Percentiles rank a stretch among this genome's conserved stretches.
Conservation (phyloP, 2,888 invertebrate species). For the Nomada ruficornis region DNA sequence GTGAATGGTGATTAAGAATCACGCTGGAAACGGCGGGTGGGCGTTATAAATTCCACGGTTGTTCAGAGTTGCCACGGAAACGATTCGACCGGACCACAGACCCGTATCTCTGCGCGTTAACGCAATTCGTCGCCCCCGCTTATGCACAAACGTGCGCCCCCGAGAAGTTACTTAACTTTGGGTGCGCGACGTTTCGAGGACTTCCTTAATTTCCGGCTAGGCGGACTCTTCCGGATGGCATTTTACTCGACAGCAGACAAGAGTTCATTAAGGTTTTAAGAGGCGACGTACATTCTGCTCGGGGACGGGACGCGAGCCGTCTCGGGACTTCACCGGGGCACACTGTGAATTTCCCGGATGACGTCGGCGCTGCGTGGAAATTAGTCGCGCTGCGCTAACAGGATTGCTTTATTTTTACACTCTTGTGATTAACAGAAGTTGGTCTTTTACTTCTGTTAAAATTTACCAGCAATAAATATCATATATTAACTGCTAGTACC, state of each 20-base stretch:
- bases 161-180: conserved; percentile 70
- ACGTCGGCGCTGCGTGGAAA: conserved; percentile 18
- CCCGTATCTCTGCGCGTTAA: conserved; percentile 28
- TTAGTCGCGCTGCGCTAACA: neutral
- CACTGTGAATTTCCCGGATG: conserved; percentile 22
- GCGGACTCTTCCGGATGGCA: conserved; percentile 67
- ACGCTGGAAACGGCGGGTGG: no score
- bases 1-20: conserved; percentile 25
- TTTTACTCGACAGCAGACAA: conserved; percentile 73
- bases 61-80: conserved; percentile 29
- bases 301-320: conserved; percentile 35
- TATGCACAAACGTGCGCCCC: conserved; percentile 39
- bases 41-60: conserved; percentile 25
- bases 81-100: conserved; percentile 33
- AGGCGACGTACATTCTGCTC: conserved; percentile 52
- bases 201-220: conserved; percentile 73
- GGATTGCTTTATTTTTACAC: neutral
- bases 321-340: neutral
- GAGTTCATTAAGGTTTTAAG: conserved; percentile 71
- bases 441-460: neutral
- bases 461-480: no score
- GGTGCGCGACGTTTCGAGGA: conserved; percentile 70
- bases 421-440: neutral
- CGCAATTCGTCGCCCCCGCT: conserved; percentile 16
- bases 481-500: neutral